Conservation (phyloP, 2,797 vertebrate species). For the Acridotheres tristis region DNA sequence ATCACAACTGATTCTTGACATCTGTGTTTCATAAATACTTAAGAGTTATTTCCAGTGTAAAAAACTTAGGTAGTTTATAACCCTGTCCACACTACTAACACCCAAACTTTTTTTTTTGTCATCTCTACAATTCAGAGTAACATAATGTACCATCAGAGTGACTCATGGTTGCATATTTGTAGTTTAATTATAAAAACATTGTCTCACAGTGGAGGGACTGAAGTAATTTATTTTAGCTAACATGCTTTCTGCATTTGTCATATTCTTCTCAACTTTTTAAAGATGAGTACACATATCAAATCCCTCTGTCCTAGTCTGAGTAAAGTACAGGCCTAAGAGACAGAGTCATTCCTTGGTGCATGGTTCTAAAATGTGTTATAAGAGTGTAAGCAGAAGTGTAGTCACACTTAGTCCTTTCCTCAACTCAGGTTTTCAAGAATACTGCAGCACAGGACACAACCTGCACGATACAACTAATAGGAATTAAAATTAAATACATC, state of each 20-base stretch:
- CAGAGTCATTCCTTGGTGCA: not conserved
- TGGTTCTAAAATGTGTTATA: not conserved
- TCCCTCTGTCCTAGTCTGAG: not conserved
- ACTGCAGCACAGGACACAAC: not conserved
- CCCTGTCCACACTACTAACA: not conserved
- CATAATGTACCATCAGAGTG: constrained; percentile 28
- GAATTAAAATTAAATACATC: constrained; percentile 26
- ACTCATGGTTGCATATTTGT: constrained; percentile 45
- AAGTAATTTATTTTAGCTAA: constrained; percentile 64
- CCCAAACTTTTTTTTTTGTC: constrained; percentile 5
- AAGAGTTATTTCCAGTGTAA: not conserved
- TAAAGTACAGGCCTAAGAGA: not conserved
- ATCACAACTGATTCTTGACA: constrained; percentile 63
- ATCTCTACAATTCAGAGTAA: constrained; percentile 34
- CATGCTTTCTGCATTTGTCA: constrained; percentile 53
- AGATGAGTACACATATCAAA: constrained; percentile 25
- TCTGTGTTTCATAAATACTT: constrained; percentile 48
- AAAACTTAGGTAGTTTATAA: constrained; percentile 26
- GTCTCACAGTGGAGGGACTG: constrained; percentile 44
- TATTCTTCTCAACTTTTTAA: constrained; percentile 13
- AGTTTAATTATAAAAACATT: constrained; percentile 66
- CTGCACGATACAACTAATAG: not conserved
- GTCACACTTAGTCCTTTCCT: not conserved
- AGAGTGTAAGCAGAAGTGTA: not conserved
- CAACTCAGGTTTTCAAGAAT: not conserved